Conservation (phyloP, 1,140 invertebrate genomes). For the Drosophila trapezifrons region DNA sequence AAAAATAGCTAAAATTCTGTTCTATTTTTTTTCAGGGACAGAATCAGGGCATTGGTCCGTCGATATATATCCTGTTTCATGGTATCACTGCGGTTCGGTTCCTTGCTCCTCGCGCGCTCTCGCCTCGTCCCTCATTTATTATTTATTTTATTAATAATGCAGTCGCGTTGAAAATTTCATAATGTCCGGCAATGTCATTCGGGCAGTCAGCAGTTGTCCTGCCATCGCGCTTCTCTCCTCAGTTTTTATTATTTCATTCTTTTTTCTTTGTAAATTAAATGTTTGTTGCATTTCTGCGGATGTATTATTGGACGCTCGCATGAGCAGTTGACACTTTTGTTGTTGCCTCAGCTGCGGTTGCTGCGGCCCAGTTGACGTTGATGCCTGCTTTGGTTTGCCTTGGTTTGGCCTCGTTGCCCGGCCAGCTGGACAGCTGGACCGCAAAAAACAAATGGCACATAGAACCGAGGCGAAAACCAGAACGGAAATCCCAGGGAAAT, state of each 20-base stretch:
- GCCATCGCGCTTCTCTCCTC: neutral
- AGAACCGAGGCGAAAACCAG: neutral
- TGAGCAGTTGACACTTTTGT: constrained; percentile 40
- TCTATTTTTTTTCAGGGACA: neutral
- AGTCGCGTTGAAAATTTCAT: constrained; percentile 67
- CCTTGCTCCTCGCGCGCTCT: constrained; percentile 3
- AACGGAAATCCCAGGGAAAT: neutral
- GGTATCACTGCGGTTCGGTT: constrained; percentile 3
- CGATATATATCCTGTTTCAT: neutral
- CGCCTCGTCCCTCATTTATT: constrained; percentile 60
- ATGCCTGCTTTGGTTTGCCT: constrained; percentile 30
- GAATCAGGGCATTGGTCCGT: neutral
- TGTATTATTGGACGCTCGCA: constrained; percentile 23
- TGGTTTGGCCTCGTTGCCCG: constrained; percentile 4
- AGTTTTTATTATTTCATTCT: neutral
- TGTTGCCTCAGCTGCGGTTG: constrained; percentile 46
- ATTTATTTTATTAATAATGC: constrained; percentile 75
- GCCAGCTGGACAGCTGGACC: neutral
- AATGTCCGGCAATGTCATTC: constrained; percentile 63
- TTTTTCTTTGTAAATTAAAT: neutral
- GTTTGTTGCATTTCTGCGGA: constrained; percentile 34
- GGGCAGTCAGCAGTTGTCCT: constrained; percentile 33
- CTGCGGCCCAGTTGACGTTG: constrained; percentile 34
- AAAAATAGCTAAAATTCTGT: too few relatives aligned
- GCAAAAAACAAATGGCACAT: constrained; percentile 8